A percentile compares a stretch with the other conserved stretches of the same genome.
phyloP scores from a whole-genome alignment of 2,888 invertebrate species.

The Apodemia duryi region DNA sequence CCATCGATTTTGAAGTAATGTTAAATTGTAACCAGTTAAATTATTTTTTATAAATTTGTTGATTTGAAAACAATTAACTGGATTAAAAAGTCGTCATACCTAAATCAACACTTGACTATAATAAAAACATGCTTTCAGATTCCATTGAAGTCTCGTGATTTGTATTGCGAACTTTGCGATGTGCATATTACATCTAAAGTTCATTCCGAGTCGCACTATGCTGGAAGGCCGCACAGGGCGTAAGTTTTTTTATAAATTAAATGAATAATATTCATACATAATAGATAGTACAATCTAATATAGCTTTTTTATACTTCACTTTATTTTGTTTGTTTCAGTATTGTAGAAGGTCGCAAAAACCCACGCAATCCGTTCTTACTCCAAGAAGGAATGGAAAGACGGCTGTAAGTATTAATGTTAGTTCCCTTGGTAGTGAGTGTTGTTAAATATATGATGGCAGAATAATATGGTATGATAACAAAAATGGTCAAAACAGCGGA shows the following conservation, averaged over 20 bases:
- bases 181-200: slow-evolving; percentile 69
- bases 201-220: slow-evolving; percentile 71
- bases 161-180: slow-evolving; percentile 72
- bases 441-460: no score
- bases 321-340: slow-evolving; percentile 39
- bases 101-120: not conserved
- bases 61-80: not conserved
- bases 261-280: not conserved
- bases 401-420: slow-evolving; percentile 30
- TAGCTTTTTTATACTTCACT: slow-evolving; percentile 12
- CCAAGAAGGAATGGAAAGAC: slow-evolving; percentile 42
- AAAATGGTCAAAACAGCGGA: no score
- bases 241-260: slow-evolving; percentile 37
- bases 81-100: not conserved
- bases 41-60: not conserved
- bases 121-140: slow-evolving; percentile 37
- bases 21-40: no score
- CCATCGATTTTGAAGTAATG: no score
- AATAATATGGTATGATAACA: no score
- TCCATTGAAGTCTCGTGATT: slow-evolving; percentile 54
- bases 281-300: not conserved
- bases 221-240: slow-evolving; percentile 69
- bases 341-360: slow-evolving; percentile 56
- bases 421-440: no score
- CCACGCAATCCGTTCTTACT: slow-evolving; percentile 56